Evolutionary conservation across 1,140 invertebrate species (phyloP).

Genomic region (Chlorops oryzae): DNA sequence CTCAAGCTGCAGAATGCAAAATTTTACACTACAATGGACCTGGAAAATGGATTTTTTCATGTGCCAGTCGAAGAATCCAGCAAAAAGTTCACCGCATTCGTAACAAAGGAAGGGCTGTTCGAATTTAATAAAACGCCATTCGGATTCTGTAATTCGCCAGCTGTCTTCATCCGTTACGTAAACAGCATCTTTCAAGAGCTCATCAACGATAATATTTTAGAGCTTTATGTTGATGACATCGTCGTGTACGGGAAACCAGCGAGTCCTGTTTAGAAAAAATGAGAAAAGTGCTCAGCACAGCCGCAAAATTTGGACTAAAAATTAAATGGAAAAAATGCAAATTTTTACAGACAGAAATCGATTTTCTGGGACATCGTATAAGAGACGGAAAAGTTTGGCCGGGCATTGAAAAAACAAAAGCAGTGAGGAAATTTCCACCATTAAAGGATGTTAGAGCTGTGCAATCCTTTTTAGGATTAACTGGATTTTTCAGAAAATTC

Average conservation of each 20-base stretch:
- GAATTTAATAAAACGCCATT: slow-evolving; percentile 18
- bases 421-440: slow-evolving; percentile 31
- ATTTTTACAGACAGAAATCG: slow-evolving; percentile 26
- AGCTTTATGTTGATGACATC: slow-evolving; percentile 18
- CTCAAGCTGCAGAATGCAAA: slow-evolving; percentile 20
- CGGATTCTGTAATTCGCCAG: slow-evolving; percentile 27
- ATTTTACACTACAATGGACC: slow-evolving; percentile 20
- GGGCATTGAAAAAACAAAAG: slow-evolving; percentile 26
- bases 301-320: slow-evolving; percentile 31
- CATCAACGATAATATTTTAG: slow-evolving; percentile 11
- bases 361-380: slow-evolving; percentile 34
- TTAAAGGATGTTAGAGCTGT: too few species aligned
- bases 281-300: slow-evolving; percentile 21
- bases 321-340: slow-evolving; percentile 45
- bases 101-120: slow-evolving; percentile 12
- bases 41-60: slow-evolving; percentile 17
- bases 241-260: slow-evolving; percentile 2
- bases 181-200: slow-evolving; percentile 22
- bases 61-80: slow-evolving; percentile 16
- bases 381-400: slow-evolving; percentile 28
- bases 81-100: slow-evolving; percentile 17
- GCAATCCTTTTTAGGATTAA: too few species aligned
- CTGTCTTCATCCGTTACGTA: slow-evolving; percentile 48
- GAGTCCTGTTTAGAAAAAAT: slow-evolving; percentile 19
- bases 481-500: too few species aligned